These are phyloP conservation scores for Drosophila diplacantha DNA, from an alignment of 2,888 invertebrate species.

Conservation along the genomic window DNA sequence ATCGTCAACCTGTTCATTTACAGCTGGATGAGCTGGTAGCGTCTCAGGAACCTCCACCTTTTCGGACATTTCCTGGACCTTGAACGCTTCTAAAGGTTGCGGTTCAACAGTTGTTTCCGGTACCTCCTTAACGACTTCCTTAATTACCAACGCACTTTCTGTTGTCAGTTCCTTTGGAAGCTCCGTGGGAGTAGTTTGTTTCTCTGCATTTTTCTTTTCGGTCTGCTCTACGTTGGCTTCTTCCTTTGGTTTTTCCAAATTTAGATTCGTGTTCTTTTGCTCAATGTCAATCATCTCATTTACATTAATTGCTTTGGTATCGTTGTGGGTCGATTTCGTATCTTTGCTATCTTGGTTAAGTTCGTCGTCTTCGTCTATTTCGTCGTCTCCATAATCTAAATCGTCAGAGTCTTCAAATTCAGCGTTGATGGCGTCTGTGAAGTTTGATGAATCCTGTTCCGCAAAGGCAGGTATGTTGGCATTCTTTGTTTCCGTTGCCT, in stretches of 20 bases:
- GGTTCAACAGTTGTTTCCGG: not conserved
- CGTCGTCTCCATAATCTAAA: conserved; percentile 62
- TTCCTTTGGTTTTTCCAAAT: not conserved
- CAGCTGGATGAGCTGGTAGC: not conserved
- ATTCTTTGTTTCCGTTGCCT: not conserved
- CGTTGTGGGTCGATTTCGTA: conserved; percentile 23
- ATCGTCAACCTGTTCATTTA: conserved; percentile 1
- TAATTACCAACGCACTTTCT: not conserved
- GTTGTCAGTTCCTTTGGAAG: not conserved
- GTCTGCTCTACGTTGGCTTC: not conserved
- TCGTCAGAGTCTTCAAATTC: conserved; percentile 31
- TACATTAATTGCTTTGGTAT: conserved; percentile 16
- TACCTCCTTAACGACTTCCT: not conserved
- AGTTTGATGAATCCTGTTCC: conserved; percentile 2
- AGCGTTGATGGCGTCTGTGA: conserved; percentile 15
- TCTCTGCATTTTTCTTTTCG: not conserved
- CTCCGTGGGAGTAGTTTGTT: not conserved
- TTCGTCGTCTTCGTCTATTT: conserved; percentile 51
- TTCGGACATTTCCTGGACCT: not conserved
- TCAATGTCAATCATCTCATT: conserved; percentile 5
- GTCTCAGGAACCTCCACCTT: not conserved
- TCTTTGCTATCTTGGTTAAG: conserved; percentile 46
- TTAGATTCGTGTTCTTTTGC: not conserved
- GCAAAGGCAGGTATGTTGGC: not conserved
- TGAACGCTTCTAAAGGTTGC: not conserved